These are phyloP conservation scores for Hyphantria cunea DNA, from an alignment of 1,140 invertebrate species.

Conservation along the genomic window DNA sequence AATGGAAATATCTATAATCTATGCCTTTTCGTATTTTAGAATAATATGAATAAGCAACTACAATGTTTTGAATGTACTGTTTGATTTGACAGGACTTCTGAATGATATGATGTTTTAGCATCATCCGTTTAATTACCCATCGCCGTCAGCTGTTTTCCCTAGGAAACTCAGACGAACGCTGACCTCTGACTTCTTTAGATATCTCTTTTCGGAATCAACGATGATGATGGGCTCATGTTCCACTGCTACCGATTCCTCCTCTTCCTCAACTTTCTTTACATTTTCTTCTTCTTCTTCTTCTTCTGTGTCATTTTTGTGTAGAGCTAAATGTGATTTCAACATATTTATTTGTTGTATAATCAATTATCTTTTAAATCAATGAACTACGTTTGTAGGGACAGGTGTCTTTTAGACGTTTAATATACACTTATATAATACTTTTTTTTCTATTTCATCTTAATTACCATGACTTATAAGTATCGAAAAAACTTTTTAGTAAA, in stretches of 20 bases:
- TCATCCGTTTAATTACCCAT: slow-evolving; percentile 51
- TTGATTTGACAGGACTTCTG: too few relatives aligned
- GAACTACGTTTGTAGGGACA: too few relatives aligned
- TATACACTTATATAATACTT: too few relatives aligned
- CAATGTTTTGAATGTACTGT: neutral
- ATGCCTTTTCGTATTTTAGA: neutral
- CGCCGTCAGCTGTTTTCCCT: slow-evolving; percentile 68
- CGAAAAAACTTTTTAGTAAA: too few relatives aligned
- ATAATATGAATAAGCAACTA: neutral
- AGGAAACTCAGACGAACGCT: slow-evolving; percentile 63
- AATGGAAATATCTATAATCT: too few relatives aligned
- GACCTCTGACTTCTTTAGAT: slow-evolving; percentile 58
- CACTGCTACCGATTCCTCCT: slow-evolving; percentile 30
- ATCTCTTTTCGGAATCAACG: slow-evolving; percentile 21
- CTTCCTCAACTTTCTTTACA: slow-evolving; percentile 16
- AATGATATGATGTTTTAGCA: too few relatives aligned
- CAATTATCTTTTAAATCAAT: too few relatives aligned
- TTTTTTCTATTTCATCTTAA: too few relatives aligned
- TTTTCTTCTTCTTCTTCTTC: slow-evolving; percentile 34
- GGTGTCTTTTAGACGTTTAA: too few relatives aligned
- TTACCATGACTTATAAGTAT: too few relatives aligned
- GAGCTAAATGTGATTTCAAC: slow-evolving; percentile 59
- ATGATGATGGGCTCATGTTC: slow-evolving; percentile 14
- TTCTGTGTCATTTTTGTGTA: slow-evolving; percentile 31
- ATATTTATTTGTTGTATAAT: slow-evolving; percentile 23